Evolutionary conservation across 1,140 invertebrate genomes (phyloP), one percentile per base, ranked within the genome.

Genomic region (Nebria ingens): DNA sequence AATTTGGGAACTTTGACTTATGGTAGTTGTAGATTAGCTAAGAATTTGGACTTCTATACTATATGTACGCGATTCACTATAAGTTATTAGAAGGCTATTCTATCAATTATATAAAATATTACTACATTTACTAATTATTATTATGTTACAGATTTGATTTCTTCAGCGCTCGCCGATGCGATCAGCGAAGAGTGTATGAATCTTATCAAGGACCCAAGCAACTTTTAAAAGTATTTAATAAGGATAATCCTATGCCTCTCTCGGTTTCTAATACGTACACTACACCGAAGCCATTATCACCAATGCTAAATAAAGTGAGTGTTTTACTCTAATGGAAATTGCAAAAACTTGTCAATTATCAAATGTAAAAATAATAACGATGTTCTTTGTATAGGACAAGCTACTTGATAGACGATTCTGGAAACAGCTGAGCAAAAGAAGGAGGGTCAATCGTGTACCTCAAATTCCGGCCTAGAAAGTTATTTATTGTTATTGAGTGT

Each of bases 341-440:
- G n/a, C n/a, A n/a, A n/a, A n/a, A n/a, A n/a, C n/a, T n/a, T n/a
- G n/a, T n/a, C n/a, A n/a, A n/a, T n/a, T n/a, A n/a, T n/a, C n/a
- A n/a, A n/a, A n/a, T n/a, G n/a, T n/a, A n/a, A n/a, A n/a, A n/a
- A n/a, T n/a, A n/a, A n/a, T n/a, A 45, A 54, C 11, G 21, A 21
- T 49, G 34, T 61, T 55, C n/a, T n/a, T 54, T 58, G 17, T 69
- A 0, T 54, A 78, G 73, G 76, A 77, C 58, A 77, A 75, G 63
- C 75, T 73, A 58, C 64, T 67, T 52, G 76, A 78, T 61, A 69
- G 75, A 53, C 68, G 76, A 56, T 71, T 78, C 56, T 77, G 76
- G 75, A 77, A 75, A 59, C 76, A 78, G 58, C 67, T 78, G 57
- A 77, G 72, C 52, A 76, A 73, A 69, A 65, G 76, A 61, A 68